These are phyloP conservation scores for Mongoloraphidia duomilia DNA, from an alignment of 2,888 invertebrate species.

Conservation along the genomic window DNA sequence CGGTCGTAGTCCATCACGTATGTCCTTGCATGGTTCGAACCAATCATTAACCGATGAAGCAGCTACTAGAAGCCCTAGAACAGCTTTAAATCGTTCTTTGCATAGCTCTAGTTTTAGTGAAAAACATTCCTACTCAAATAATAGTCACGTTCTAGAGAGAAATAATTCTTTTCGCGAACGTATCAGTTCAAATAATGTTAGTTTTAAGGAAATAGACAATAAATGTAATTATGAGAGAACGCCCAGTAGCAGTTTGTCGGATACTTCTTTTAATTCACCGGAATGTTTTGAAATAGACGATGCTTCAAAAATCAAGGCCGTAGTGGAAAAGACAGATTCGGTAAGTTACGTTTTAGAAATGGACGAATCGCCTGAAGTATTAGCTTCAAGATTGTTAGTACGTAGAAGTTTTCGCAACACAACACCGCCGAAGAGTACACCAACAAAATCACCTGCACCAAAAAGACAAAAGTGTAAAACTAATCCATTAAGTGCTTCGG, in stretches of 20 bases:
- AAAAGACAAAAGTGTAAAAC: conserved; percentile 30
- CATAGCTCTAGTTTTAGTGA: conserved; percentile 26
- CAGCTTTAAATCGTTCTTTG: conserved; percentile 21
- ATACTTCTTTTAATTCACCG: conserved; percentile 27
- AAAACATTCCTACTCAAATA: conserved; percentile 13
- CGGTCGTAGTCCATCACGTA: conserved; percentile 6
- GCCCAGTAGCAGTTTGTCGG: conserved; percentile 12
- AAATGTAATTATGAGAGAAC: conserved; percentile 14
- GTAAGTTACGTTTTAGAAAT: conserved; percentile 78
- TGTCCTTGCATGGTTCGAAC: conserved; percentile 20
- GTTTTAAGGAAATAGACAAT: conserved; percentile 6
- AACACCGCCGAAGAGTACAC: conserved; percentile 29
- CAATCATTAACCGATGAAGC: conserved; percentile 22
- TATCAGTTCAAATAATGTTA: conserved; percentile 20
- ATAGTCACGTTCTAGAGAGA: conserved; percentile 3
- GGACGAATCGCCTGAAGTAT: conserved; percentile 54
- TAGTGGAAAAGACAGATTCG: conserved; percentile 74
- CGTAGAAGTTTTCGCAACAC: conserved; percentile 48
- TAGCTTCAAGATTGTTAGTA: conserved; percentile 49
- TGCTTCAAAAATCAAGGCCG: conserved; percentile 59
- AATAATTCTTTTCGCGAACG: conserved; percentile 20
- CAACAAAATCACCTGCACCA: conserved; percentile 25
- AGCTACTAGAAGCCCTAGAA: conserved; percentile 13
- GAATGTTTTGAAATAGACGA: conserved; percentile 23
- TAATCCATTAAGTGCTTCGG: conserved; percentile 31